Conservation (phyloP, 2,888 invertebrate genomes). For the Andrena praecox region DNA sequence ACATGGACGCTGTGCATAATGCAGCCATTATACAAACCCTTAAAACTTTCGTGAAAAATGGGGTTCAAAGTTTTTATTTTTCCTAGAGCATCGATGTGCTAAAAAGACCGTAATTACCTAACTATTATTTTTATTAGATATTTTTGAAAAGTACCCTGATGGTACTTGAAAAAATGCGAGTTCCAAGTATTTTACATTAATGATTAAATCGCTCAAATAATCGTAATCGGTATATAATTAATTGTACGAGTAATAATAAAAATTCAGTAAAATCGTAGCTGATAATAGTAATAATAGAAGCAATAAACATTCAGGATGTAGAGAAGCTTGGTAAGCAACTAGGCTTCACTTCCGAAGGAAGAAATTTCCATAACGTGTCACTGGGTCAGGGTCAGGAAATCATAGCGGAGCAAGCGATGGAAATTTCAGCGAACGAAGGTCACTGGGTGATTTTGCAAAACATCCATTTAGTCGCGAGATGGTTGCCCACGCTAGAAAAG, state of each 20-base stretch:
- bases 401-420: slow-evolving; percentile 95
- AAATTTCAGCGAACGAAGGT: slow-evolving; percentile 92
- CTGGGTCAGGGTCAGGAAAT: slow-evolving; percentile 97
- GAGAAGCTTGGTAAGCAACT: slow-evolving; percentile 93
- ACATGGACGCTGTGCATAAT: too few relatives aligned
- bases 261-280: not conserved
- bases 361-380: slow-evolving; percentile 96
- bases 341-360: slow-evolving; percentile 92
- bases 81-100: too few relatives aligned
- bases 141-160: too few relatives aligned
- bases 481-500: slow-evolving; percentile 95
- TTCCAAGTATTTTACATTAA: too few relatives aligned
- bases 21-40: too few relatives aligned
- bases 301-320: slow-evolving; percentile 88
- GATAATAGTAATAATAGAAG: slow-evolving; percentile 1
- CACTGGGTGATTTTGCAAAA: slow-evolving; percentile 98
- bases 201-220: too few relatives aligned
- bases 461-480: slow-evolving; percentile 95
- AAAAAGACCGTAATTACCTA: too few relatives aligned
- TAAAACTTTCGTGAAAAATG: too few relatives aligned
- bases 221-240: not conserved
- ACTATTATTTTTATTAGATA: too few relatives aligned
- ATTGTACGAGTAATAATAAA: not conserved
- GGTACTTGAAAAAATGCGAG: too few relatives aligned
- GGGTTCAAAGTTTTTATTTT: too few relatives aligned